Evolutionary conservation across 2,888 invertebrate genomes (phyloP).

Genomic region (Cephus runcator): DNA sequence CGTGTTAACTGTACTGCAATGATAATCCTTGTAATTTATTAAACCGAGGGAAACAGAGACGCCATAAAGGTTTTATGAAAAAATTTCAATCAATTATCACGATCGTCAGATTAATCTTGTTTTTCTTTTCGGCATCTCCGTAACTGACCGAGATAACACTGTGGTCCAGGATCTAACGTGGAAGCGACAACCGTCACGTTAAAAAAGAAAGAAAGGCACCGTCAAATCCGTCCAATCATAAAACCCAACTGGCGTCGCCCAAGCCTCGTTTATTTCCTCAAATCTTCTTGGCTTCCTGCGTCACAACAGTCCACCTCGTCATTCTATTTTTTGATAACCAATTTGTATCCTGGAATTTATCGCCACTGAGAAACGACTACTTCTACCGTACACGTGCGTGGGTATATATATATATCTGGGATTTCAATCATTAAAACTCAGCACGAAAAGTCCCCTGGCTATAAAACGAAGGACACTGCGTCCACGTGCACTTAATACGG

Average conservation of each 20-base stretch:
- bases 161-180: no score
- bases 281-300: neutral
- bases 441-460: no score
- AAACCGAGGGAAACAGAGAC: neutral
- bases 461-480: no score
- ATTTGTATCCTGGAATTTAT: neutral
- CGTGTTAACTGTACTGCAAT: neutral
- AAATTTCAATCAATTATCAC: neutral
- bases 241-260: neutral
- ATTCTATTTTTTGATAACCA: neutral
- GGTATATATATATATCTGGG: no score
- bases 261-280: neutral
- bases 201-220: no score
- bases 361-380: neutral
- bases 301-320: neutral
- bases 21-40: neutral
- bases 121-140: no score
- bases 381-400: no score
- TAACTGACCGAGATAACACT: no score
- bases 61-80: neutral
- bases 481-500: no score
- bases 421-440: no score
- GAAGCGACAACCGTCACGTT: no score
- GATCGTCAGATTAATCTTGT: neutral
- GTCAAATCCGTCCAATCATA: neutral